Evolutionary conservation across 2,797 vertebrate genomes (phyloP), one percentile per base, ranked within the genome.

Genomic region (Hydrocynus forskahlii): DNA sequence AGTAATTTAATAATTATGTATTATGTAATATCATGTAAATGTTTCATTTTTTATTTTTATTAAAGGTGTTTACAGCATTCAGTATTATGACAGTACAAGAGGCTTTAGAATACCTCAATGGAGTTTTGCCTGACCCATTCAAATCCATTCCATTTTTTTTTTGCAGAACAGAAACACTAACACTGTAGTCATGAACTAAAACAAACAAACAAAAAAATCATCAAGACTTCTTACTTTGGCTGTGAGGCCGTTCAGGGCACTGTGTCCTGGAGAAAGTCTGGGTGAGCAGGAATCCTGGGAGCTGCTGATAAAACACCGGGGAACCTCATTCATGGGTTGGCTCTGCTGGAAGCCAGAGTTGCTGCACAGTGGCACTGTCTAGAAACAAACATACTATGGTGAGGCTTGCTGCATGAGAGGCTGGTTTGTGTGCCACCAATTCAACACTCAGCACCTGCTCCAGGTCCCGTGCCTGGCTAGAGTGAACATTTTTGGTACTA

Each of bases 281-380:
- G 92, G 92, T 71, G 93, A 88, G 25, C 85, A 84, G 21, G 87
- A 86, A 54, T 78, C 90, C 79, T 93, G 81, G 68, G 91, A 87
- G 85, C 93, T 94, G 82, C 79, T 95, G 71, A 93, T 90, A 81
- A 95, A 95, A 84, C 92, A 89, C 79, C 94, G 95, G 73, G 93
- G 92, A 13, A 90, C 85, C 1, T 92, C 82, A 70, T 92, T 88
- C 72, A 89, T 87, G 1, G 92, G 82, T 25, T 90, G 88, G 81
- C 91, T 90, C 80, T 91, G 92, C 25, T 73, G 75, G 55, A 72
- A 83, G 84, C 84, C 88, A 64, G 95, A 86, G 77, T 92, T 82
- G 0, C 87, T 90, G 62, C 84, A 88, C 79, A 92, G 81, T 68
- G 92, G 90, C 85, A 94, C 93, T 80, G 92, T 92, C 97, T 97